Evolutionary conservation across 2,797 vertebrate species (phyloP).

Genomic region (Atherinosoma microstoma): DNA sequence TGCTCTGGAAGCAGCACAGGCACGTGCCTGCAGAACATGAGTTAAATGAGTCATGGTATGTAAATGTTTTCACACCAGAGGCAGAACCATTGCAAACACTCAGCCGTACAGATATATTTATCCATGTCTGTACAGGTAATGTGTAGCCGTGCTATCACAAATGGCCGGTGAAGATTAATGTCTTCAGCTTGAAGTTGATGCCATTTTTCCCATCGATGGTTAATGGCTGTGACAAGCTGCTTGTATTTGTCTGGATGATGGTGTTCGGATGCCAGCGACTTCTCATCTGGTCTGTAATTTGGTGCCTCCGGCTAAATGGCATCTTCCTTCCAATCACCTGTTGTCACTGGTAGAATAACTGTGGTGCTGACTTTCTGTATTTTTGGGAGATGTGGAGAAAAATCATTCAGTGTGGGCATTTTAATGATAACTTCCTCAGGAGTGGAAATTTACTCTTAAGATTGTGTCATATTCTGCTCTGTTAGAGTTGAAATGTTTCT

Average conservation of each 20-base stretch:
- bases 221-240: conserved; percentile 19
- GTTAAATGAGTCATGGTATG: conserved; percentile 53
- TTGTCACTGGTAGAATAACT: conserved; percentile 13
- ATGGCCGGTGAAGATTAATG: not conserved
- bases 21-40: conserved; percentile 41
- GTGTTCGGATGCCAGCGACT: conserved; percentile 14
- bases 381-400: not conserved
- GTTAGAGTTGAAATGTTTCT: not conserved
- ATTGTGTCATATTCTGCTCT: not conserved
- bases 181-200: conserved; percentile 16
- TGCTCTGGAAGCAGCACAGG: conserved; percentile 31
- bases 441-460: not conserved
- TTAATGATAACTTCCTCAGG: not conserved
- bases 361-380: conserved; percentile 7
- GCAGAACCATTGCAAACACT: not conserved
- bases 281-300: conserved; percentile 34
- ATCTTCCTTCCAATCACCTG: conserved; percentile 31
- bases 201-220: conserved; percentile 4
- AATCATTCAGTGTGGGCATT: not conserved
- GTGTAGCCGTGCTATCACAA: not conserved
- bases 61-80: conserved; percentile 35
- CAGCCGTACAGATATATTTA: not conserved
- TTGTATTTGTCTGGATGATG: conserved; percentile 5
- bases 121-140: not conserved
- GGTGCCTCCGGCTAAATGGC: conserved; percentile 25